phyloP scores from a whole-genome alignment of 2,888 invertebrate species.

The Entomobrya multifasciata region DNA sequence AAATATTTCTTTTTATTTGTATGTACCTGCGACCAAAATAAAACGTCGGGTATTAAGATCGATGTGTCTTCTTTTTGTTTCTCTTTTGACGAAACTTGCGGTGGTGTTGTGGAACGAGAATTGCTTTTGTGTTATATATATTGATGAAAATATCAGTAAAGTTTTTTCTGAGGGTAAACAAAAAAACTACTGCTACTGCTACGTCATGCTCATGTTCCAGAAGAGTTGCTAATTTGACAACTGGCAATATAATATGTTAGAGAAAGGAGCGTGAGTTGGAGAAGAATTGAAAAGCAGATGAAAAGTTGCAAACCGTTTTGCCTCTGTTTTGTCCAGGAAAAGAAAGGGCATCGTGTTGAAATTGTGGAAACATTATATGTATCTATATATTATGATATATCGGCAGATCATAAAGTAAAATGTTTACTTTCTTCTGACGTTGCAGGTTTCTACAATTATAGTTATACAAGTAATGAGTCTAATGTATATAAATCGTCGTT shows the following conservation, averaged over 20 bases:
- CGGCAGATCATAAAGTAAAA: neutral
- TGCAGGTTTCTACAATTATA: neutral
- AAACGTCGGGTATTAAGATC: neutral
- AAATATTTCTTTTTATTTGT: neutral
- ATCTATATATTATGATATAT: slow-evolving; percentile 25
- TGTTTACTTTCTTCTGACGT: neutral
- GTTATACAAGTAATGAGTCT: neutral
- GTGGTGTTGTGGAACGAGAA: neutral
- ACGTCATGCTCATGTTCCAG: slow-evolving; percentile 54
- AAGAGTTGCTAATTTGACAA: slow-evolving; percentile 66
- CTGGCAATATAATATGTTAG: slow-evolving; percentile 33
- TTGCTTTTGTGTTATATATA: neutral
- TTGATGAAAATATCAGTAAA: slow-evolving; percentile 31
- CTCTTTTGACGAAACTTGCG: too few species aligned
- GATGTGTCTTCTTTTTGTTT: neutral
- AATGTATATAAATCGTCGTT: neutral
- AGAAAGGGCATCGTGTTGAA: slow-evolving; percentile 36
- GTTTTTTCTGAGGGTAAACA: slow-evolving; percentile 42
- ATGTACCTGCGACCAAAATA: neutral
- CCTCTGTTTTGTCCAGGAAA: neutral
- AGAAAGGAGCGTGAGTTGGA: neutral
- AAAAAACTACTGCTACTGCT: slow-evolving; percentile 14
- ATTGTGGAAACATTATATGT: too few species aligned
- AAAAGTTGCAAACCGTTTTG: slow-evolving; percentile 33
- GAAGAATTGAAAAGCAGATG: slow-evolving; percentile 3